phyloP scores from a whole-genome alignment of 1,140 invertebrate genomes.

The Drosophila carrolli region DNA sequence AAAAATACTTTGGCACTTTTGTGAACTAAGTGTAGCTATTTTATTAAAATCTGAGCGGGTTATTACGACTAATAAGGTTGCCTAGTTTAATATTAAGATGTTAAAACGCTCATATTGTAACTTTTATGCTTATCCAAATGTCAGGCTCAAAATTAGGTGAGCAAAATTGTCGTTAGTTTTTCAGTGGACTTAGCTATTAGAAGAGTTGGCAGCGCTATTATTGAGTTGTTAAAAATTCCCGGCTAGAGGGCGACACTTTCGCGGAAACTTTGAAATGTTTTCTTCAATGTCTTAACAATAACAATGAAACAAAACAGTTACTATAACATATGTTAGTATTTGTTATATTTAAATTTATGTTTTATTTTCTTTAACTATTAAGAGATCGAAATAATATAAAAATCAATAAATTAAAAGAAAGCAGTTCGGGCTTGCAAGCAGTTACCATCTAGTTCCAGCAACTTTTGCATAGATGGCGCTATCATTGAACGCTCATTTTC shows the following conservation, averaged over 20 bases:
- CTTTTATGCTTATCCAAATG: too few relatives aligned
- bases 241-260: neutral
- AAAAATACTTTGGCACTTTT: neutral
- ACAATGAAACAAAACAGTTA: too few relatives aligned
- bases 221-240: neutral
- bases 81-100: too few relatives aligned
- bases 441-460: neutral
- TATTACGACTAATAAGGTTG: too few relatives aligned
- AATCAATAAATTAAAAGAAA: neutral
- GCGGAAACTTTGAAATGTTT: neutral
- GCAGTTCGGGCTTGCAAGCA: neutral
- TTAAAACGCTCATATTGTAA: too few relatives aligned
- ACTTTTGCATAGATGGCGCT: constrained; percentile 1
- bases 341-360: too few relatives aligned
- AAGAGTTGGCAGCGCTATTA: neutral
- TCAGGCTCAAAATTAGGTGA: too few relatives aligned
- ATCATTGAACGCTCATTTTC: neutral
- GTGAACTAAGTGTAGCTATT: too few relatives aligned
- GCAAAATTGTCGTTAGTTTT: too few relatives aligned
- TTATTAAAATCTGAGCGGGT: too few relatives aligned
- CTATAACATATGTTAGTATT: neutral
- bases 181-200: too few relatives aligned
- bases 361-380: neutral
- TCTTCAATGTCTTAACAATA: too few relatives aligned
- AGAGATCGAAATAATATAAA: constrained; percentile 1